phyloP scores from a whole-genome alignment of 2,797 vertebrate species.

The Todus mexicanus region DNA sequence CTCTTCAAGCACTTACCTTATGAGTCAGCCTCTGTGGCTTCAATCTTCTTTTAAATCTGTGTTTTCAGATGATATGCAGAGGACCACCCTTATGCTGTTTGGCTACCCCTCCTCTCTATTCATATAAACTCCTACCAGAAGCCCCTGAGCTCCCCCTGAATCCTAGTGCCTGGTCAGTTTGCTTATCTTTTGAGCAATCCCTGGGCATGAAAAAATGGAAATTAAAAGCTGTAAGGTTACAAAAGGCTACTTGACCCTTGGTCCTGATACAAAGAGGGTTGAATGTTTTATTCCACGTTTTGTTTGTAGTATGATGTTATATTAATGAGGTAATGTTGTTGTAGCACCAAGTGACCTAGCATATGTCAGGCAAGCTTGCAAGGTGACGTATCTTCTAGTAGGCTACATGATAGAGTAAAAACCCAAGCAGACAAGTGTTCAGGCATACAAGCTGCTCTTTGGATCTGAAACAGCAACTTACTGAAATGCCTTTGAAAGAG shows the following conservation, averaged over 20 bases:
- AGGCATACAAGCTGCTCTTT: not conserved
- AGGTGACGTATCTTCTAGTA: not conserved
- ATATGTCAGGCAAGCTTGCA: not conserved
- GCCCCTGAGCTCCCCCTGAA: not conserved
- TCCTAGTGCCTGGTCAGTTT: not conserved
- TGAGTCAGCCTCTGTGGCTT: not conserved
- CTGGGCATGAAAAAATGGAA: not conserved
- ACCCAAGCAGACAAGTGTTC: not conserved
- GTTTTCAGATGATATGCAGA: not conserved
- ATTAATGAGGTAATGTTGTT: constrained; percentile 42
- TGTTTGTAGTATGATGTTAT: constrained; percentile 7
- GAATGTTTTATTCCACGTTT: not conserved
- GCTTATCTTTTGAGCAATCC: not conserved
- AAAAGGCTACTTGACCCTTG: constrained; percentile 17
- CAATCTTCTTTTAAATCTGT: not conserved
- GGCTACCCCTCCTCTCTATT: not conserved
- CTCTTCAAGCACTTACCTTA: not conserved
- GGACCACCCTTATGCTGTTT: not conserved
- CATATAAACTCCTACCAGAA: not conserved
- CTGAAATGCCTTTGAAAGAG: not conserved
- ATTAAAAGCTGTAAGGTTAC: not conserved
- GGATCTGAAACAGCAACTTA: not conserved
- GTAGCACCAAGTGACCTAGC: not conserved
- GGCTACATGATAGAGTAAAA: not conserved
- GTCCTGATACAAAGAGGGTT: not conserved